Evolutionary conservation across 2,113 vertebrate species (phyloP), one percentile per base, ranked within the genome.

Genomic region (Junco hyemalis): DNA sequence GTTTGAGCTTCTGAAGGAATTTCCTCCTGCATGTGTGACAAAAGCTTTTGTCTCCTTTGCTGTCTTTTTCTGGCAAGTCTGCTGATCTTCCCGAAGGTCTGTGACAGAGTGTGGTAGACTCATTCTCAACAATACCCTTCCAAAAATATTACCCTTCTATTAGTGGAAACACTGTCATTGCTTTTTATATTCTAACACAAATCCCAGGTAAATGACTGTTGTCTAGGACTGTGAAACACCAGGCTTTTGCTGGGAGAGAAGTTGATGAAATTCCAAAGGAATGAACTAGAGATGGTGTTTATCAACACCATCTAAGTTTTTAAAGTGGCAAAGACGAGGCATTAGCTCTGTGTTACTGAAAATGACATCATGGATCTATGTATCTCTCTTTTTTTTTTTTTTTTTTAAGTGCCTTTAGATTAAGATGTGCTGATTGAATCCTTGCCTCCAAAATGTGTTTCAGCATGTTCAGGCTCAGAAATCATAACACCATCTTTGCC

Each of bases 61-160:
- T 42, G 14, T 38, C 71, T 80, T 73, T 92, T 72, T 38, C 95
- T 97, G 93, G 78, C 84, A 88, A 91, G 33, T 47, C 71, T 95
- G 31, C 31, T 95, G 94, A 88, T 88, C 54, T 94, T 96, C 88
- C 56, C 88, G 56, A 60, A 95, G 50, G 47, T 71, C 92, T 88
- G 35, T 90, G 72, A 60, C 78, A 85, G 96, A 96, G 96, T 95
- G 97, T 97, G 91, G 97, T 93, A 61, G 70, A 65, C 87, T 85
- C 85, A 47, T 92, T 92, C 88, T 96, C 95, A 96, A 93, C 95
- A 95, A 94, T 84, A 96, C 44, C 73, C 90, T 97, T 97, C 95
- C 93, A 97, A 96, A 98, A 97, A 81, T 92, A 48, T 84, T 78
- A 69, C 71, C 45, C 70, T 61, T 89, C 69, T 54, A 42, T 92